phyloP scores from a whole-genome alignment of 2,888 invertebrate genomes.

The Melanotus villosus region DNA sequence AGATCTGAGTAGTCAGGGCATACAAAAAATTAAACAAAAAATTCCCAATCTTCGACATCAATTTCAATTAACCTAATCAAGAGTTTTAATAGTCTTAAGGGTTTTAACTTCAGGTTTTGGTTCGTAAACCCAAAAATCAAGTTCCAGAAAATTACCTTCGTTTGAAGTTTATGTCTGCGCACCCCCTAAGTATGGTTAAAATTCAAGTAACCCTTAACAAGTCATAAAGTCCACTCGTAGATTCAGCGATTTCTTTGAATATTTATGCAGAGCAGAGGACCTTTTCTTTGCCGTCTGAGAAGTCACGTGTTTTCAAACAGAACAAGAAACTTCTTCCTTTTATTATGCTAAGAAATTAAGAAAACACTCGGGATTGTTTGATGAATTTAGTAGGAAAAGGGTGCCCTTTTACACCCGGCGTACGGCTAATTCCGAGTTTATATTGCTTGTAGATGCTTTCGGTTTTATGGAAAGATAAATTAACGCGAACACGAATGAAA shows the following conservation, averaged over 20 bases:
- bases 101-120: too few relatives aligned
- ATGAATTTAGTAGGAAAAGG: background rate
- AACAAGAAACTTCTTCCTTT: background rate
- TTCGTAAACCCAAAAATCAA: background rate
- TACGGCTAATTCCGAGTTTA: background rate
- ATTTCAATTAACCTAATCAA: too few relatives aligned
- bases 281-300: background rate
- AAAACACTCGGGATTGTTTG: slow-evolving; percentile 2
- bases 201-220: slow-evolving; percentile 15
- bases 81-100: too few relatives aligned
- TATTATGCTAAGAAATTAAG: slow-evolving; percentile 10
- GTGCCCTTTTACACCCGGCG: background rate
- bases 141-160: background rate
- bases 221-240: slow-evolving; percentile 22
- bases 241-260: slow-evolving; percentile 30
- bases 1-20: too few relatives aligned
- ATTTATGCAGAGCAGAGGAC: slow-evolving; percentile 20
- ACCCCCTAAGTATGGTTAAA: slow-evolving; percentile 8
- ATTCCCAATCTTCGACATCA: too few relatives aligned
- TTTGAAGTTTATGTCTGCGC: background rate
- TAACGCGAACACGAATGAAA: too few relatives aligned
- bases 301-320: background rate
- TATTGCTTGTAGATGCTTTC: background rate
- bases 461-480: background rate
- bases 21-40: too few relatives aligned